Evolutionary conservation across 2,888 invertebrate species (phyloP).

Genomic region (Drosophila falleni): DNA sequence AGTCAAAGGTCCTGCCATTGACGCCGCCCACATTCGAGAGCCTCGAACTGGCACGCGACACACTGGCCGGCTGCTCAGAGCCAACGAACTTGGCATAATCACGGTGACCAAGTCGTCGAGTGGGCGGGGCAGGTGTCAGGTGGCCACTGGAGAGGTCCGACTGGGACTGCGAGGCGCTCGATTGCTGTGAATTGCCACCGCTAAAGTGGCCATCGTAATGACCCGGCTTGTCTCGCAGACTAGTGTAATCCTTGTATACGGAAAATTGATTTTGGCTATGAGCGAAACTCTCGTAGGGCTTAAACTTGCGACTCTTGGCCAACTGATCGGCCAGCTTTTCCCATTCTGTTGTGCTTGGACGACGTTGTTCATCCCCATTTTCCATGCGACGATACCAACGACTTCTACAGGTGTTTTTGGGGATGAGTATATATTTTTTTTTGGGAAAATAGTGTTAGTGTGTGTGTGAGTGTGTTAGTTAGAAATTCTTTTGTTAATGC

Average conservation of each 20-base stretch:
- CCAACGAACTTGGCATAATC: conserved; percentile 74
- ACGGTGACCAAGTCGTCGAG: conserved; percentile 59
- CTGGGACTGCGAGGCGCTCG: conserved; percentile 67
- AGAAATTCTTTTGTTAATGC: conserved; percentile 6
- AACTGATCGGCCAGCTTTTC: conserved; percentile 83
- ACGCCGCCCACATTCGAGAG: conserved; percentile 56
- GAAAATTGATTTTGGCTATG: conserved; percentile 68
- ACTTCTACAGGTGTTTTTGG: conserved; percentile 39
- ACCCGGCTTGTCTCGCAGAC: conserved; percentile 62
- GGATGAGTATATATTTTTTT: conserved; percentile 8
- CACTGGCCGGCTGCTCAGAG: conserved; percentile 62
- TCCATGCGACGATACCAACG: conserved; percentile 30
- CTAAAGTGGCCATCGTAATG: conserved; percentile 72
- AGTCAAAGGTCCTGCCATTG: conserved; percentile 72
- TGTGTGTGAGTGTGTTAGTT: conserved; percentile 44
- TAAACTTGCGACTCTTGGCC: conserved; percentile 78
- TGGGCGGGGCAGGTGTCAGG: conserved; percentile 56
- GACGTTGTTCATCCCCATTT: conserved; percentile 40
- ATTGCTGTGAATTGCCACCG: conserved; percentile 59
- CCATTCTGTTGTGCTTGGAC: conserved; percentile 83
- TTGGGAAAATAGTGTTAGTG: conserved; percentile 7
- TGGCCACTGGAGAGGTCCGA: conserved; percentile 75
- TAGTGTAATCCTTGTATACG: conserved; percentile 72
- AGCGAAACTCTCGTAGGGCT: conserved; percentile 78
- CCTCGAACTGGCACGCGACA: conserved; percentile 69